Evolutionary conservation across 2,888 invertebrate genomes (phyloP), one percentile per base, ranked within the genome.

Genomic region (Synergus gifuensis): DNA sequence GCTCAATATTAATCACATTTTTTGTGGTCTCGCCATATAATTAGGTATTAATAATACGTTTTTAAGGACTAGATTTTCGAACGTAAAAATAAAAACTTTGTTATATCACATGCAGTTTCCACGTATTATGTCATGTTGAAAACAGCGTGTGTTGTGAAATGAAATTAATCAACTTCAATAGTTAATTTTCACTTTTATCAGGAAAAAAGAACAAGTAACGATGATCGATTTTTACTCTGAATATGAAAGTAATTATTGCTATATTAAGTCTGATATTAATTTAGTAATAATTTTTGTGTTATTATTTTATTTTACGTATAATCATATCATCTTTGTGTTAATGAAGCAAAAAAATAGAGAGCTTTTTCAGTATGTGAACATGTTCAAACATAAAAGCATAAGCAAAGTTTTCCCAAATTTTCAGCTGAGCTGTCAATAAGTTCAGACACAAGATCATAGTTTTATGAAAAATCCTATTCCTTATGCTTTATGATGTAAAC

Each of bases 61-160:
- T 54, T 54, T n/a, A n/a, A n/a, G n/a, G n/a, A n/a, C 14, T 63
- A 2, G 28, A 63, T 63, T 63, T 63, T 8, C 4, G 4, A 63
- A 63, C 4, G 1, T 14, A 8, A 36, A 63, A 40, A 63, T 63
- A 63, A 63, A 5, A 8, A 28, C 28, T 63, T 16, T 40, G 63
- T 40, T 63, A 16, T 63, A 16, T 63, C 36, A n/a, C 28, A 28
- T 40, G 63, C 4, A 63, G 54, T 3, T 8, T 54, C 54, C n/a
- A n/a, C n/a, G 9, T 63, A 40, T 63, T 63, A 63, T 40, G 63
- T 40, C 63, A 40, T 36, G 63, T 63, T 63, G 63, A 28, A 36
- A 36, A 28, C 28, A 63, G 63, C 40, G 28, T 36, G 28, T 28
- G 8, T 54, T 54, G n/a, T 62, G 62, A 62, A 62, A 28, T 2